phyloP scores from a whole-genome alignment of 1,140 invertebrate species.

The Euwallacea fornicatus region DNA sequence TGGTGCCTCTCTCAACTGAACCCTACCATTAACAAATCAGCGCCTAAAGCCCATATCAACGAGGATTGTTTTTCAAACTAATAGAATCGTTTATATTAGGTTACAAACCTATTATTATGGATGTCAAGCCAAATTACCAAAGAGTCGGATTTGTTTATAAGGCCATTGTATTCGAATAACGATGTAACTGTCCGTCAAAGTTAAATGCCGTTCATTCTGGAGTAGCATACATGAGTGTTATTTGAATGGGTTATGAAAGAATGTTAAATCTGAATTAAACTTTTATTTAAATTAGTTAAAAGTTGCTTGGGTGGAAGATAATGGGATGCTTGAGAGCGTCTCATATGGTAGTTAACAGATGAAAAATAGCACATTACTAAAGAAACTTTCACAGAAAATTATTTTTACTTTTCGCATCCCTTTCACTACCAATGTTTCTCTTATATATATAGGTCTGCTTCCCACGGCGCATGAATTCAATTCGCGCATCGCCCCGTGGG shows the following conservation, averaged over 20 bases:
- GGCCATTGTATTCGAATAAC: slow-evolving; percentile 19
- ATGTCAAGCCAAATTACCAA: slow-evolving; percentile 17
- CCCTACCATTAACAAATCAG: slow-evolving; percentile 20
- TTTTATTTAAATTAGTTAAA: slow-evolving; percentile 18
- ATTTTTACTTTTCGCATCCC: too few species aligned
- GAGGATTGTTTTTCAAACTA: slow-evolving; percentile 19
- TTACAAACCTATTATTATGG: slow-evolving; percentile 31
- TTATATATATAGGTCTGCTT: too few species aligned
- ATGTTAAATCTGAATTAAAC: slow-evolving; percentile 5
- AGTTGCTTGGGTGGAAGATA: neutral
- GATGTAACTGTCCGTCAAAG: slow-evolving; percentile 18
- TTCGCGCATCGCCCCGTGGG: too few species aligned
- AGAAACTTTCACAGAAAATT: too few species aligned
- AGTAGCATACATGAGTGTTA: slow-evolving; percentile 16
- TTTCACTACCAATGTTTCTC: too few species aligned
- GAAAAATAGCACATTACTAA: too few species aligned
- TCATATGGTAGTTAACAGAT: too few species aligned
- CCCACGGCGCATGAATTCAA: too few species aligned
- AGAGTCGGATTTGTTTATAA: slow-evolving; percentile 21
- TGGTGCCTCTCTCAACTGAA: slow-evolving; percentile 9
- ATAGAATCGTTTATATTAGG: slow-evolving; percentile 30
- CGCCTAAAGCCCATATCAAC: slow-evolving; percentile 19
- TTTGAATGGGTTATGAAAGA: slow-evolving; percentile 9
- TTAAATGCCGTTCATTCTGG: slow-evolving; percentile 13
- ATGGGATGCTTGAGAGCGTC: too few species aligned